Evolutionary conservation across 1,140 invertebrate species (phyloP), one percentile per base, ranked within the genome.

Genomic region (Adelges cooleyi): DNA sequence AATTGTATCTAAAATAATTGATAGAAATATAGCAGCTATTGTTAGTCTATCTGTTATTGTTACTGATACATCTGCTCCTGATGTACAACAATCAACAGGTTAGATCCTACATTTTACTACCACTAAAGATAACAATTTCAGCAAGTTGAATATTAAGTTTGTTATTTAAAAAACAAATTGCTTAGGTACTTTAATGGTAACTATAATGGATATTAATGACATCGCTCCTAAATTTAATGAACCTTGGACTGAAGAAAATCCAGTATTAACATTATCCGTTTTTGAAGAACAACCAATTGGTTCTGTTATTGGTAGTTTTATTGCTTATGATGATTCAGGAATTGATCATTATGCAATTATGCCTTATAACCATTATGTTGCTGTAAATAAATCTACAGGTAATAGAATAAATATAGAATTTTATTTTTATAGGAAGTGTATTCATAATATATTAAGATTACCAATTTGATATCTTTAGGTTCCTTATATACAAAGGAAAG

Each of bases 261-360:
- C 83, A 6, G 79, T 75, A 48, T 87, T 86, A 72, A 78, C 76
- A 66, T 80, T 84, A 71, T 83, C 84, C 68, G 80, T 94, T 67
- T 78, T 84, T 52, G 92, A 95, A 76, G 91, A 93, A 74, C 86
- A 89, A 69, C 87, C 90, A 0, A 74, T 84, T 11, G 89, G 87
- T 23, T 86, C 88, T 0, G 80, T 89, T 25, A 81, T 95, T 1
- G 82, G 82, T 8, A 90, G 85, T 8, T 86, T 91, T 66, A 82
- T 82, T 20, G 92, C 92, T 15, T 84, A 80, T 6, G 92, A 96
- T 75, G 90, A 94, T 69, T 90, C 89, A 1, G 86, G 86, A 62
- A 89, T 92, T 68, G 82, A 85, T 13, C 80, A 84, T 67, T 92
- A 90, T 70, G 74, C 78, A 2, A 86, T 91, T 40, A 77, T 82